A percentile compares a stretch with the other conserved stretches of the same genome.
phyloP scores from a whole-genome alignment of 2,113 vertebrate genomes.

The Malurus elegans region DNA sequence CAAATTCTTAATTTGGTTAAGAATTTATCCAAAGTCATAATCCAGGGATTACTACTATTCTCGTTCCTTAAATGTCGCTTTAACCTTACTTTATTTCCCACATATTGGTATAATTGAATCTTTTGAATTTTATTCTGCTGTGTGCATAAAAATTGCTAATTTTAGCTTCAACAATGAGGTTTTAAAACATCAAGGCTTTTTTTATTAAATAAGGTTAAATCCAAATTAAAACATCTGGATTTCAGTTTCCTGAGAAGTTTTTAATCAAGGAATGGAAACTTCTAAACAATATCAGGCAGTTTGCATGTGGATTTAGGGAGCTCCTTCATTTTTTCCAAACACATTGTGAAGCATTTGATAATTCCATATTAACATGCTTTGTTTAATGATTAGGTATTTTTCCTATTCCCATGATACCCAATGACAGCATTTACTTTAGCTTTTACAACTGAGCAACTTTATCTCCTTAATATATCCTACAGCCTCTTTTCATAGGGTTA shows the following conservation, averaged over 20 bases:
- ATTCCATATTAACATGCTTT: fast-evolving
- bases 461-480: background rate
- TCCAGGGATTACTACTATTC: background rate
- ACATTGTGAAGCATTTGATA: background rate
- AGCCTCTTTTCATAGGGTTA: background rate
- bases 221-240: constrained; percentile 5
- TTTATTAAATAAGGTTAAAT: background rate
- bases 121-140: background rate
- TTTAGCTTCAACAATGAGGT: background rate
- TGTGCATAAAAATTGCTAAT: background rate
- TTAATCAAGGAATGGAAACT: background rate
- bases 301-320: background rate
- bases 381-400: background rate
- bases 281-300: background rate
- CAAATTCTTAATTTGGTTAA: background rate
- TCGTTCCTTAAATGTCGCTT: background rate
- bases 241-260: background rate
- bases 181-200: background rate
- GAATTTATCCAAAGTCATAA: background rate
- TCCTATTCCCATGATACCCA: background rate
- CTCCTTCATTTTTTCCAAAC: background rate
- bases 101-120: background rate
- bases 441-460: background rate
- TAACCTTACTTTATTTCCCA: background rate
- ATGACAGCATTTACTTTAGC: background rate